Conservation (phyloP, 2,113 vertebrate species). For the Bubo scandiacus region DNA sequence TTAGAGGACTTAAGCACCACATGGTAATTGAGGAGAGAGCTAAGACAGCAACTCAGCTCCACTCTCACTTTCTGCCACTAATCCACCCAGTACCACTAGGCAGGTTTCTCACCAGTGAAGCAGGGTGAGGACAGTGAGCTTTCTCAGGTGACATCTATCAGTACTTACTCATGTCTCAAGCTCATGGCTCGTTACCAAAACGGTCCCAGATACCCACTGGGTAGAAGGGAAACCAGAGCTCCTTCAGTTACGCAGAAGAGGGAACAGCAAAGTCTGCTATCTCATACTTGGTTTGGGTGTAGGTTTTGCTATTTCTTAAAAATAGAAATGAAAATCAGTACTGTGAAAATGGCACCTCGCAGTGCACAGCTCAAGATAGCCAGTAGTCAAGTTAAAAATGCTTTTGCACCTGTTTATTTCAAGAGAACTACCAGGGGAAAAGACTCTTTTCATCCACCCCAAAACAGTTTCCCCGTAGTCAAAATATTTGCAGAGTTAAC, state of each 20-base stretch:
- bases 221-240: background rate
- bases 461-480: background rate
- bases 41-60: background rate
- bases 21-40: background rate
- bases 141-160: background rate
- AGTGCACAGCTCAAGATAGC: background rate
- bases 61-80: background rate
- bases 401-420: background rate
- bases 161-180: rapidly evolving
- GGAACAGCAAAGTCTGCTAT: background rate
- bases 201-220: rapidly evolving
- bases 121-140: background rate
- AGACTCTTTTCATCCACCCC: background rate
- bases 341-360: background rate
- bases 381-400: rapidly evolving
- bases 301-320: background rate
- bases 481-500: background rate
- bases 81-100: rapidly evolving
- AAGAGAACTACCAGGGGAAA: background rate
- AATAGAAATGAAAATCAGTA: background rate
- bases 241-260: background rate
- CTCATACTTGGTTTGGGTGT: background rate
- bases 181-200: background rate
- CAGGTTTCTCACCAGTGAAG: background rate
- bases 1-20: background rate